Evolutionary conservation across 1,140 invertebrate genomes (phyloP).

Genomic region (Euglossa dilemma): DNA sequence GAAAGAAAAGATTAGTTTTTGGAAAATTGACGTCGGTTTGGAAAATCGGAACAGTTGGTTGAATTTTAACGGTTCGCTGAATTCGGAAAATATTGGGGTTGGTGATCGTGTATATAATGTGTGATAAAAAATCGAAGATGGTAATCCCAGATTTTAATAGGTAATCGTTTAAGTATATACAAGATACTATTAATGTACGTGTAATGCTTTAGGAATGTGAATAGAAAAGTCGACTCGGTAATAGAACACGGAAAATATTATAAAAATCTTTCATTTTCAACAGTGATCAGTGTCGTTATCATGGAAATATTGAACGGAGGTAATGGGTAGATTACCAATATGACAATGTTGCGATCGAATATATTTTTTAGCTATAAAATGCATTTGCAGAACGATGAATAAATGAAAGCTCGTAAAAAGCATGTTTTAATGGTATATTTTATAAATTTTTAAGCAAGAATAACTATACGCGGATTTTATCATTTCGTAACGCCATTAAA

Average conservation of each 20-base stretch:
- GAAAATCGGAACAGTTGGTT: background rate
- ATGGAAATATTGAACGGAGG: background rate
- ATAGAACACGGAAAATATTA: background rate
- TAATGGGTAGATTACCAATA: background rate
- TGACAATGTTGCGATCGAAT: background rate
- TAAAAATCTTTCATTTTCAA: background rate
- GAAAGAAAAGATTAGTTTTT: background rate
- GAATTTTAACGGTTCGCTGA: background rate
- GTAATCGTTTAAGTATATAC: background rate
- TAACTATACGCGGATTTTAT: background rate
- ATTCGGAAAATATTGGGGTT: background rate
- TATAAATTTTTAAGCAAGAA: background rate
- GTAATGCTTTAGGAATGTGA: background rate
- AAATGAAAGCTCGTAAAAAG: slow-evolving; percentile 14
- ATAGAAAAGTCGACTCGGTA: background rate
- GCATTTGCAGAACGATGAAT: slow-evolving; percentile 7
- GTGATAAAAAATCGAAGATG: background rate
- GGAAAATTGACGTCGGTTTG: background rate
- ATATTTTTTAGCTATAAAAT: slow-evolving; percentile 2
- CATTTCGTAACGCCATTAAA: background rate
- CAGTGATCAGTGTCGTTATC: background rate
- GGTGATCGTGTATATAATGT: background rate
- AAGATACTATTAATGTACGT: background rate
- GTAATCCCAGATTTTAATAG: no score
- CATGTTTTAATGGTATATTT: slow-evolving; percentile 5